Evolutionary conservation across 2,888 invertebrate species (phyloP).

Genomic region (Pyrochroa serraticornis): DNA sequence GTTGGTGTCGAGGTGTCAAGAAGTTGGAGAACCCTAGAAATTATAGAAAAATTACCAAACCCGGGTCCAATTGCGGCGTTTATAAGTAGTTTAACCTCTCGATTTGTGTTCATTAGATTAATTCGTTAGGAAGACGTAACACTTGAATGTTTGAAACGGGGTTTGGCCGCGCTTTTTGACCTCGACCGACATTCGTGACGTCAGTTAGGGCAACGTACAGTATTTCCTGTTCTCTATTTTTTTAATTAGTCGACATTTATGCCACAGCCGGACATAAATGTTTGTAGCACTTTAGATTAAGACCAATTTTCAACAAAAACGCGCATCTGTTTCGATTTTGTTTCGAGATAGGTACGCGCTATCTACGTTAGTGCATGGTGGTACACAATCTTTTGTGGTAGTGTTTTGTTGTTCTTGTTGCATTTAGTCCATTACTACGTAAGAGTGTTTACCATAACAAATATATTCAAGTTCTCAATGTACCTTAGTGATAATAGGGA

Average conservation of each 20-base stretch:
- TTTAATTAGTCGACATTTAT: constrained; percentile 11
- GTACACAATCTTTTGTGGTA: constrained; percentile 19
- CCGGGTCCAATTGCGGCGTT: too few relatives aligned
- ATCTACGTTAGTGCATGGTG: neutral
- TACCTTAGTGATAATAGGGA: neutral
- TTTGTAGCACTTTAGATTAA: constrained; percentile 10
- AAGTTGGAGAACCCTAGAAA: too few relatives aligned
- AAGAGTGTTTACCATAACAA: constrained; percentile 11
- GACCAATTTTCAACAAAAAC: constrained; percentile 13
- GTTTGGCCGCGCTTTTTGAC: too few relatives aligned
- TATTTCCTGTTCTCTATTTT: constrained; percentile 17
- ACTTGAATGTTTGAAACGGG: too few relatives aligned
- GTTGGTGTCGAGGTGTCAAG: too few relatives aligned
- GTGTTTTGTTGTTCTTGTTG: constrained; percentile 9
- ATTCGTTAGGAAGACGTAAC: too few relatives aligned
- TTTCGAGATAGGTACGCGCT: too few relatives aligned
- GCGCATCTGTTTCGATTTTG: too few relatives aligned
- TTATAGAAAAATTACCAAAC: too few relatives aligned
- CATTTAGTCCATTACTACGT: constrained; percentile 13
- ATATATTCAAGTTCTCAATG: constrained; percentile 5
- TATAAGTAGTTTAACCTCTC: too few relatives aligned
- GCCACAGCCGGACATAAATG: constrained; percentile 18
- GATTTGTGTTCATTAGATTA: too few relatives aligned
- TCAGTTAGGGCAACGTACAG: constrained; percentile 2
- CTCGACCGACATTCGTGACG: too few relatives aligned